These are phyloP conservation scores for Orchestes rusci DNA, from an alignment of 2,888 invertebrate species.

Conservation along the genomic window DNA sequence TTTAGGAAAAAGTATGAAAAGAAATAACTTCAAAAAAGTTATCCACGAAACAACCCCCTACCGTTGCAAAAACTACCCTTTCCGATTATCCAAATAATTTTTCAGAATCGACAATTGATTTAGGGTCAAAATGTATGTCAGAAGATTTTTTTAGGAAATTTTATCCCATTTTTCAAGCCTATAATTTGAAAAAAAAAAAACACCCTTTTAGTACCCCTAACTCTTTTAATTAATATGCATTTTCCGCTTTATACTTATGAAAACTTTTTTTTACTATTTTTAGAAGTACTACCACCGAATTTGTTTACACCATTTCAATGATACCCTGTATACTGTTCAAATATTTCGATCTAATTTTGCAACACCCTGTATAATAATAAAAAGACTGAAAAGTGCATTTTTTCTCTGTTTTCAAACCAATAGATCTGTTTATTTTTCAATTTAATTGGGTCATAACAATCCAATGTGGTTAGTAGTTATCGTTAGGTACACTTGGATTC, in stretches of 20 bases:
- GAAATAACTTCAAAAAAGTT: background rate
- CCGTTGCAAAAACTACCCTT: background rate
- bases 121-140: background rate
- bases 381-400: no score
- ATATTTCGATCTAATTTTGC: no score
- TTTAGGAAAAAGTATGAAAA: background rate
- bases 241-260: background rate
- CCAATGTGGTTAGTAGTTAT: no score
- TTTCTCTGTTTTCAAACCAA: no score
- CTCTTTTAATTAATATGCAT: background rate
- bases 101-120: background rate
- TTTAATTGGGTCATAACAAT: no score
- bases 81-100: background rate
- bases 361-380: no score
- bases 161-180: background rate
- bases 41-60: background rate
- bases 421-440: no score
- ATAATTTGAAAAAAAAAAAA: background rate
- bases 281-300: background rate
- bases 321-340: background rate
- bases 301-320: conserved; percentile 1
- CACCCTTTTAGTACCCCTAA: background rate
- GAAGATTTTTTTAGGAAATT: background rate
- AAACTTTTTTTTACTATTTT: conserved; percentile 1
- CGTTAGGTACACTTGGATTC: no score